Evolutionary conservation across 1,140 invertebrate genomes (phyloP), one percentile per base, ranked within the genome.

Genomic region (Drosophila nikananu): DNA sequence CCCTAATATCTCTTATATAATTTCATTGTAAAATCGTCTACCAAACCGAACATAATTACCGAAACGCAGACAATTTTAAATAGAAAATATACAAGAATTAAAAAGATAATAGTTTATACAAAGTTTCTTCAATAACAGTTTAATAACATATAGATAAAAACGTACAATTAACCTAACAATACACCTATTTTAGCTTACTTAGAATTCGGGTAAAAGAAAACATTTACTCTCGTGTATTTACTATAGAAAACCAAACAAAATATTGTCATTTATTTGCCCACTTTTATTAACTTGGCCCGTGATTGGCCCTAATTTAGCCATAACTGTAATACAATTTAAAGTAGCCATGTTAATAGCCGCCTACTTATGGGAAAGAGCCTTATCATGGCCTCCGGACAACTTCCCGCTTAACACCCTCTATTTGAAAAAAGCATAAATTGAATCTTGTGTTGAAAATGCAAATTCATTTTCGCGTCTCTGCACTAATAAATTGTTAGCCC

Each of bases 401-500:
- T 15, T 54, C 67, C 66, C 39, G 46, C 44, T 46, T 42, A 81
- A 89, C 83, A 89, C 80, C 80, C 80, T 77, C 72, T 80, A 77
- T 66, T 82, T 23, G 32, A 15, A 42, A 80, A 51, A 46, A 57
- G 41, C 51, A 55, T 72, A 77, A 67, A 67, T 63, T 80, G 60
- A 65, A 74, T 80, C 59, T 72, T 83, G 86, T 86, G 86, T 91
- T 84, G 82, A 32, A 90, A 90, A 90, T 90, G 86, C 86, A 90
- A 90, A 90, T 90, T 90, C 72, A 91, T 80, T 91, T 90, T 90
- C 86, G 72, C 86, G 86, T 90, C 86, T 90, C 67, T 63, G 72
- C 86, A 91, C 86, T 90, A 90, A 90, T 90, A 91, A 90, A 90
- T 91, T 91, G 86, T 82, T 80, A 77, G 86, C 66, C 72, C 65